Evolutionary conservation across 2,113 vertebrate genomes (phyloP).

Genomic region (Amblyornis subalaris): DNA sequence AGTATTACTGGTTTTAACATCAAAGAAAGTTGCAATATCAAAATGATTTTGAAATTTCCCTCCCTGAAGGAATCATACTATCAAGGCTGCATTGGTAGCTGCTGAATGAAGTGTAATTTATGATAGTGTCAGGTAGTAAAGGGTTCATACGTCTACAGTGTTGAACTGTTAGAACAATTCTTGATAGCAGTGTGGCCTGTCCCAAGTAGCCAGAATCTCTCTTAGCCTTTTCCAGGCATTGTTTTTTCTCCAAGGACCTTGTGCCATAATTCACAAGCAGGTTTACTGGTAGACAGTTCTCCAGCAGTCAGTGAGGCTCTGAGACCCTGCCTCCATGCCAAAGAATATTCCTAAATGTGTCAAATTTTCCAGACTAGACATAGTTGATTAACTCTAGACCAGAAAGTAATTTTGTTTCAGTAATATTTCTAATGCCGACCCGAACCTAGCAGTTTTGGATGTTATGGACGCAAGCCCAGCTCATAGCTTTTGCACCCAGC

Average conservation of each 20-base stretch:
- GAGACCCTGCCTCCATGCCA: background rate
- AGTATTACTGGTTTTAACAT: background rate
- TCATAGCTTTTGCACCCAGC: background rate
- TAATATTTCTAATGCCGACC: background rate
- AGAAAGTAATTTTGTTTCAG: background rate
- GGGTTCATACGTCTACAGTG: fast-evolving
- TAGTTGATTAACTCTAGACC: background rate
- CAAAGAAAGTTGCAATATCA: background rate
- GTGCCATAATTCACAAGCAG: background rate
- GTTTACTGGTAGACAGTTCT: background rate
- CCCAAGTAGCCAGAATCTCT: background rate
- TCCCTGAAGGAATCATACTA: background rate
- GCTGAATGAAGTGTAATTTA: background rate
- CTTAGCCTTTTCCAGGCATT: background rate
- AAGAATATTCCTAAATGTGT: background rate
- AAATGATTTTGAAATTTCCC: background rate
- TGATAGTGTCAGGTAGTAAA: background rate
- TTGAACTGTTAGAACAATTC: background rate
- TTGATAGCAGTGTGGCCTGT: background rate
- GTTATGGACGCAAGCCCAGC: background rate
- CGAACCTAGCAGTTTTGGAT: background rate
- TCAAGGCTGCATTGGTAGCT: background rate
- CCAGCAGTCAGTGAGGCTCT: background rate
- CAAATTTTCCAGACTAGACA: background rate
- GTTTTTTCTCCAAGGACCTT: background rate